These are phyloP conservation scores for Hecatera dysodea DNA, from an alignment of 2,888 invertebrate genomes.

Conservation along the genomic window DNA sequence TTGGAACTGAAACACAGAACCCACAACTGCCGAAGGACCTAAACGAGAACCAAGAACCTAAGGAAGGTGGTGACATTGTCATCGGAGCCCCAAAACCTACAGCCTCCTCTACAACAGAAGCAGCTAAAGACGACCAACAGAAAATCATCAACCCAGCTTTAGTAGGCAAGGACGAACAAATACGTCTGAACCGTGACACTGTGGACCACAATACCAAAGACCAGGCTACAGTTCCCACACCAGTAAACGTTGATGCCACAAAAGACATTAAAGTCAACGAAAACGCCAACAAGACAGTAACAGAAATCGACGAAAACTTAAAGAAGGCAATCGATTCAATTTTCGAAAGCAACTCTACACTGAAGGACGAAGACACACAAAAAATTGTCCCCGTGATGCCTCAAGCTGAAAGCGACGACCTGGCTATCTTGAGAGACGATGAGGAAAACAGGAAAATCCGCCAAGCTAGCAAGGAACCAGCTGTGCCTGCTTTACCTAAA, in stretches of 20 bases:
- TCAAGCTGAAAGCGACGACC: slow-evolving; percentile 28
- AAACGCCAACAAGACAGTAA: slow-evolving; percentile 12
- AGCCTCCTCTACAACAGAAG: slow-evolving; percentile 24
- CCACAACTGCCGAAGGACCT: slow-evolving; percentile 42
- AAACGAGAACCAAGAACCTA: slow-evolving; percentile 30
- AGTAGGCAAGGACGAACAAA: slow-evolving; percentile 36
- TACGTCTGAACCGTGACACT: slow-evolving; percentile 46
- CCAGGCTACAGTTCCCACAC: slow-evolving; percentile 19
- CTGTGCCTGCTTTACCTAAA: slow-evolving; percentile 20
- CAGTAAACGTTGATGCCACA: slow-evolving; percentile 10
- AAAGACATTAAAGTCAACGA: slow-evolving; percentile 37
- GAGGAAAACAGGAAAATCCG: slow-evolving; percentile 34
- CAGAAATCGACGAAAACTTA: slow-evolving; percentile 22
- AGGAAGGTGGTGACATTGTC: slow-evolving; percentile 28
- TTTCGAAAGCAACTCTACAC: slow-evolving; percentile 22
- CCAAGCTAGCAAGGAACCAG: neutral
- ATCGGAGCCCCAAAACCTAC: slow-evolving; percentile 28
- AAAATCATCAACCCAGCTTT: slow-evolving; percentile 29
- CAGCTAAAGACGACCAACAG: slow-evolving; percentile 26
- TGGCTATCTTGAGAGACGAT: slow-evolving; percentile 20
- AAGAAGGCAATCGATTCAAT: slow-evolving; percentile 1
- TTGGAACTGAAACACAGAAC: slow-evolving; percentile 32
- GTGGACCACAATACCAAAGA: slow-evolving; percentile 26
- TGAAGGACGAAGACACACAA: slow-evolving; percentile 11
- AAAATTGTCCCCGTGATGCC: slow-evolving; percentile 19